Base-by-base conservation (phyloP, 2,113 vertebrate species). In the Barbus barbus region DNA sequence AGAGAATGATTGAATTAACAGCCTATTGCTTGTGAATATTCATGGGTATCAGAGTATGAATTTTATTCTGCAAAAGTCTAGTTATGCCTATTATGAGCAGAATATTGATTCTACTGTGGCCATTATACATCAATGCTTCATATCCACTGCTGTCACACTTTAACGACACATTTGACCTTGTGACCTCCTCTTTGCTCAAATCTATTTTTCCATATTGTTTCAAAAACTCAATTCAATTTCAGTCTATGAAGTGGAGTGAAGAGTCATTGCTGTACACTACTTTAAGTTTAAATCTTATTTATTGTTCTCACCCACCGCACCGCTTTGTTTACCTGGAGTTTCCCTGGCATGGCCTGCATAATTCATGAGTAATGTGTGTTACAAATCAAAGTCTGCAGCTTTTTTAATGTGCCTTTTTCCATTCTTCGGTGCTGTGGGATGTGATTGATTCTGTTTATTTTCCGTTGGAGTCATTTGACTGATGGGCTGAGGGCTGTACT, bases 391-490 rank as follows among this genome's bases (percentile, higher is more conserved):
- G 88, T 74, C 72, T 77, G 88, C 77, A 83, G 81, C 84, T 86
- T 79, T 86, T 88, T 86, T 83, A 71, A 90, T 90, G 86, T 88
- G 83, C 90, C 89, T 83, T 53, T 88, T 85, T 85, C 87, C 82
- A 86, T 91, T 90, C 86, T 71, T 90, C 71, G 31, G 33, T 33
- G 84, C 78, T 78, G 28, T 71, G 53, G n/a, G 53, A 75, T 51
- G 67, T 93, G 92, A 93, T 91, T 89, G 91, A 93, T 93, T 86
- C 83, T 91, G 89, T 91, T 93, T 91, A 89, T 89, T 86, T 90
- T 89, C 69, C 61, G 67, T 84, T 77, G 85, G 80, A 9, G 58
- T 84, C 84, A 73, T 88, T 88, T 87, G 88, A 92, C 80, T 87
- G 91, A 91, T 91, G 89, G 89, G 89, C 77, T 78, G 84, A 87